Percentiles rank a stretch among this genome's conserved stretches.
phyloP scores from a whole-genome alignment of 2,888 invertebrate genomes.

The Catotricha subobsoleta region DNA sequence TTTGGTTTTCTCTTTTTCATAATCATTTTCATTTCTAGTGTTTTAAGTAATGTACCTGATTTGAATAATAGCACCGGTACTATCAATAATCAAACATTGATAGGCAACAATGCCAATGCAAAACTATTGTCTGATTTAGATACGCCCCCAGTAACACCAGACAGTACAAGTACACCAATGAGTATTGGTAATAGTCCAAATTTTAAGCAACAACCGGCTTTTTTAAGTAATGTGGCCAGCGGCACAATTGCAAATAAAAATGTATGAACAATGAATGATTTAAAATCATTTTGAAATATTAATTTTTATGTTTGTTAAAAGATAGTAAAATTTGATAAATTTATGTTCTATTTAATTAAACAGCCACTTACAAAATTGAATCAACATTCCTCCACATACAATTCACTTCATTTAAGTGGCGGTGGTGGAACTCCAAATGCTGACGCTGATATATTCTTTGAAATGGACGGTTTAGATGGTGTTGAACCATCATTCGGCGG shows the following conservation, averaged over 20 bases:
- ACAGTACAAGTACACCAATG: conserved; percentile 26
- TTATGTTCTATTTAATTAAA: neutral
- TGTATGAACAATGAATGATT: no score
- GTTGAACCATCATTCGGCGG: no score
- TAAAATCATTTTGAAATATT: no score
- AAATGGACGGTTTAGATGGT: conserved; percentile 7
- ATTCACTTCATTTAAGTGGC: neutral
- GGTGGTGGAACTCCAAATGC: neutral
- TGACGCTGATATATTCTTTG: conserved; percentile 6
- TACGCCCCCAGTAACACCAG: conserved; percentile 30
- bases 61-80: neutral
- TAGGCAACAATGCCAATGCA: conserved; percentile 6
- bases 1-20: no score
- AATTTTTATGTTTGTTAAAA: no score
- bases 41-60: conserved; percentile 8
- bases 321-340: no score
- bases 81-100: conserved; percentile 7
- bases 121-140: conserved; percentile 21
- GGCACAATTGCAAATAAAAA: no score
- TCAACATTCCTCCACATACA: neutral
- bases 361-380: neutral
- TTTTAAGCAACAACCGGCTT: conserved; percentile 22
- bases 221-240: no score
- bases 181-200: conserved; percentile 30
- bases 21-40: no score